Evolutionary conservation across 2,888 invertebrate genomes (phyloP).

Genomic region (Synergus itoensis): DNA sequence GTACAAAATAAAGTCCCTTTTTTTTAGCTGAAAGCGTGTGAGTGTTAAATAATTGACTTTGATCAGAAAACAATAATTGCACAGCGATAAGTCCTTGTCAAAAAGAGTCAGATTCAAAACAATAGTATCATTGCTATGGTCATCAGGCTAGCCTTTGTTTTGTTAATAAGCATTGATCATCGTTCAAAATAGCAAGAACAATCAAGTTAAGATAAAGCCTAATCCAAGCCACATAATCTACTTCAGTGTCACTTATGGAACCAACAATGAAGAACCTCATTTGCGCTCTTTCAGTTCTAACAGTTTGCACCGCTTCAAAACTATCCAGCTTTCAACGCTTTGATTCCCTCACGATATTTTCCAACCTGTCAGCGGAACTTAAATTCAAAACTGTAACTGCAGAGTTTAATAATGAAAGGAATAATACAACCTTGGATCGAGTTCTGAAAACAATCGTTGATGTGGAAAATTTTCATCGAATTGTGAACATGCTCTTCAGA

Average conservation of each 20-base stretch:
- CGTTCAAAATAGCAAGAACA: neutral
- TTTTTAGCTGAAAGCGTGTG: neutral
- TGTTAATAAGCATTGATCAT: conserved; percentile 6
- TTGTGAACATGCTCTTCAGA: neutral
- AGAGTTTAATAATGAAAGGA: neutral
- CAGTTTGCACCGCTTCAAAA: neutral
- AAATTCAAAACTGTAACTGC: neutral
- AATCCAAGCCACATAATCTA: neutral
- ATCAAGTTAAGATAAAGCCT: conserved; percentile 8
- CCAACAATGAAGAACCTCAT: conserved; percentile 6
- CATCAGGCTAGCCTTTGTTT: conserved; percentile 23
- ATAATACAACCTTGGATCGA: neutral
- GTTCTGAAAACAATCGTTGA: neutral
- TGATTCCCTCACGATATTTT: neutral
- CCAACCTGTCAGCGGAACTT: neutral
- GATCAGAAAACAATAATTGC: neutral
- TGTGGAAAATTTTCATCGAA: neutral
- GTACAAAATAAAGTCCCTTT: too few species aligned
- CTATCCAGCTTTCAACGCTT: neutral
- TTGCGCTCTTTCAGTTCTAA: neutral
- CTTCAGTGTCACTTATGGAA: neutral
- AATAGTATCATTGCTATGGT: conserved; percentile 16
- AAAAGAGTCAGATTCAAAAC: conserved; percentile 46
- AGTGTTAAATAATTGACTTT: neutral
- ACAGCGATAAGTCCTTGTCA: conserved; percentile 45